Evolutionary conservation across 2,113 vertebrate species (phyloP), one percentile per base, ranked within the genome.

Genomic region (Indri indri): DNA sequence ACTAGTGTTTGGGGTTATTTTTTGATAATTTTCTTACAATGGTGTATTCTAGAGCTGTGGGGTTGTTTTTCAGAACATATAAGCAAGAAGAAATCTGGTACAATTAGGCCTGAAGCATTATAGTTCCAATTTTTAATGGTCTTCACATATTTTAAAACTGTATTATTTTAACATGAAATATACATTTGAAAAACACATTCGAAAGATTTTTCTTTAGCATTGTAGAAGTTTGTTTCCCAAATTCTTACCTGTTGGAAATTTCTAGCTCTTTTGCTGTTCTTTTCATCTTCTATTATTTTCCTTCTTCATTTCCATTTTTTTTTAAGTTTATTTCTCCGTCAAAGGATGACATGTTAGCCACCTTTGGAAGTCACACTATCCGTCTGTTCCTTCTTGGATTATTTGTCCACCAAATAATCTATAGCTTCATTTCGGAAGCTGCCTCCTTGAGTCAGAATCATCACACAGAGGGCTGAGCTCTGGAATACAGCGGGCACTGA

Each of bases 211-310:
- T 74, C 18, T 90, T 73, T 50, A 82, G 20, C 76, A 74, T 50
- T 86, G 37, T 85, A 88, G 54, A 93, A 32, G 2, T 97, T 71
- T 79, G 30, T 95, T 96, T 94, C 92, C 77, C 88, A 87, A 50
- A 93, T 97, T 97, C 98, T 99, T 99, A 98, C 98, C 98, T 98
- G 91, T 61, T 97, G 83, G 93, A 98, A 98, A 95, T 95, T 97
- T 98, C 76, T 87, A 87, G 96, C 82, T 90, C 88, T 94, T 42
- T 91, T 96, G 88, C 81, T 97, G 9, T 82, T 94, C 45, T 79
- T 77, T 93, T 95, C 42, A 87, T 90, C 61, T 96, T 82, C 61
- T 66, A 50, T 18, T 30, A 16, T 74, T 88, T 93, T 82, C 66
- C 82, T 91, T 93, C 73, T 92, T 91, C 71, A n/a, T 96, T 96